Conservation (phyloP, 2,797 vertebrate genomes). For the Thunnus albacares region DNA sequence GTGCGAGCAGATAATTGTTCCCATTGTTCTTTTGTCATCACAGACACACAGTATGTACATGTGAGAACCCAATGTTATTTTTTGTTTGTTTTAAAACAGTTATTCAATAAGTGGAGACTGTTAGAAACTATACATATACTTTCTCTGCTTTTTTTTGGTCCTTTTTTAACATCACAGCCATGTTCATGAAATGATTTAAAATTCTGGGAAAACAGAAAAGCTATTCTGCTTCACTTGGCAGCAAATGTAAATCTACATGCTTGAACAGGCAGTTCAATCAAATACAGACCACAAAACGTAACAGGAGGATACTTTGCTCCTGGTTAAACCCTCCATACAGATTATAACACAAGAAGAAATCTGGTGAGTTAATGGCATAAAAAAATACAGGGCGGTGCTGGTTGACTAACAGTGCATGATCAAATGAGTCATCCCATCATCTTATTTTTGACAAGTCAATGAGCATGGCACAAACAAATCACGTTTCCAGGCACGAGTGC, state of each 20-base stretch:
- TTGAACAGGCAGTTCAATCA: conserved; percentile 11
- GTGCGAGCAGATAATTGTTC: conserved; percentile 67
- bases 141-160: not conserved
- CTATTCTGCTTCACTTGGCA: not conserved
- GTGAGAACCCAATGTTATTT: not conserved
- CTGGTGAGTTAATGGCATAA: not conserved
- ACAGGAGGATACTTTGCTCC: conserved; percentile 14
- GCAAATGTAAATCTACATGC: not conserved
- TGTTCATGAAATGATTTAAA: not conserved
- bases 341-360: not conserved
- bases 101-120: conserved; percentile 2
- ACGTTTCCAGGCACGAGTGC: conserved; percentile 51
- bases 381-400: not conserved
- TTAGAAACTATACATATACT: not conserved
- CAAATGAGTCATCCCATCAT: conserved; percentile 53
- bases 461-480: conserved; percentile 26
- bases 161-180: not conserved
- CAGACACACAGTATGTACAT: conserved; percentile 42
- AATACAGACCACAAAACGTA: conserved; percentile 7
- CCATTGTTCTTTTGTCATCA: conserved; percentile 46
- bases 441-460: conserved; percentile 6
- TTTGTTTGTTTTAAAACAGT: conserved; percentile 24
- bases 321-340: not conserved
- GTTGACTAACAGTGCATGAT: conserved; percentile 16
- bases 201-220: not conserved